These are phyloP conservation scores for Acanthopagrus latus DNA, from an alignment of 2,797 vertebrate genomes.

Conservation along the genomic window DNA sequence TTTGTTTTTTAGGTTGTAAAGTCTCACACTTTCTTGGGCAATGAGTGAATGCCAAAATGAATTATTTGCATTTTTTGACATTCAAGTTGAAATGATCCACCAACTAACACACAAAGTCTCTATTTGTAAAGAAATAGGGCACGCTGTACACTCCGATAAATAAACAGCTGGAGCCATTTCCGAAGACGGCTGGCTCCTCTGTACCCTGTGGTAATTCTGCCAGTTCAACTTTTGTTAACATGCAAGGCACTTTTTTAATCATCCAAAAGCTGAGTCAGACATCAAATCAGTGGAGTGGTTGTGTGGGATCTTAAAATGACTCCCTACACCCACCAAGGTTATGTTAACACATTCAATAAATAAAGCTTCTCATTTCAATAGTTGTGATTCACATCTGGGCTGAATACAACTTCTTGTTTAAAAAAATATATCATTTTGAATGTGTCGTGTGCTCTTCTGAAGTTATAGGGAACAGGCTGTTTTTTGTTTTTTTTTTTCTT, in stretches of 20 bases:
- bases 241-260: constrained; percentile 26
- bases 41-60: too few relatives aligned
- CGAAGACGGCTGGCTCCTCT: constrained; percentile 1
- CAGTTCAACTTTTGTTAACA: constrained; percentile 13
- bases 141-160: neutral
- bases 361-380: constrained; percentile 36
- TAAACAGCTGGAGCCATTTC: constrained; percentile 1
- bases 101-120: neutral
- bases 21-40: too few relatives aligned
- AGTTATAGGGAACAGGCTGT: neutral
- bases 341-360: constrained; percentile 27
- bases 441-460: neutral
- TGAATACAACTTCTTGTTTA: neutral
- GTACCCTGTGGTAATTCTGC: neutral
- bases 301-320: constrained; percentile 49
- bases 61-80: neutral
- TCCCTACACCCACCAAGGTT: constrained; percentile 55
- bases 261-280: constrained; percentile 57
- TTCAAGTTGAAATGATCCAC: neutral
- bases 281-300: constrained; percentile 40
- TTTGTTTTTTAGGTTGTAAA: too few relatives aligned
- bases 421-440: neutral
- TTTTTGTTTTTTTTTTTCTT: neutral
- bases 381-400: constrained; percentile 44
- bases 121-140: neutral